phyloP scores from a whole-genome alignment of 2,797 vertebrate species.

The Coccyzus lansbergi region DNA sequence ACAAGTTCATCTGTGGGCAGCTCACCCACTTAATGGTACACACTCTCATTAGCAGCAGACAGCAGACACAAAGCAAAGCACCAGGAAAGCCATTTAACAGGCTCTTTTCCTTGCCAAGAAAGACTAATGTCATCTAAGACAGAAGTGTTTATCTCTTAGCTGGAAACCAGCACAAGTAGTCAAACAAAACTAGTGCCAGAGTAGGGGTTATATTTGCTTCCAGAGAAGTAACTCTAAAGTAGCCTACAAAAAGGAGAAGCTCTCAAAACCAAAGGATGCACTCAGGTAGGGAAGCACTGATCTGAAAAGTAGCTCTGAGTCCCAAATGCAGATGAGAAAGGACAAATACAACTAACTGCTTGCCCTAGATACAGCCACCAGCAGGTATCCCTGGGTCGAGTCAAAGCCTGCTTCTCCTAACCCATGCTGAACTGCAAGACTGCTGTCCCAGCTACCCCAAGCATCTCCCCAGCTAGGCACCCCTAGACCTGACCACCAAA shows the following conservation, averaged over 20 bases:
- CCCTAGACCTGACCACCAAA: background rate
- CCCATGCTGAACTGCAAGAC: background rate
- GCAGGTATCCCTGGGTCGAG: background rate
- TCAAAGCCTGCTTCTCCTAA: background rate
- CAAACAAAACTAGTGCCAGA: background rate
- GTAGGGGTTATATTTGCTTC: background rate
- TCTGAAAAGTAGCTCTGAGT: background rate
- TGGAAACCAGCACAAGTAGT: background rate
- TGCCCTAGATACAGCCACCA: background rate
- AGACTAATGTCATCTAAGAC: background rate
- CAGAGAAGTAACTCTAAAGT: background rate
- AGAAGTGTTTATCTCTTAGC: background rate
- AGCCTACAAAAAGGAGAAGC: background rate
- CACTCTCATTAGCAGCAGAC: background rate
- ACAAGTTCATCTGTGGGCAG: background rate
- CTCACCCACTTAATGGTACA: background rate
- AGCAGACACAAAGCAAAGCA: background rate
- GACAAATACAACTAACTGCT: accelerated
- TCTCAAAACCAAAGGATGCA: background rate
- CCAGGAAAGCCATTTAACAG: background rate
- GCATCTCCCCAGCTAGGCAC: background rate
- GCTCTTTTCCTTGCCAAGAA: background rate
- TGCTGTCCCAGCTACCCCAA: accelerated
- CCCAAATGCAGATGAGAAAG: background rate
- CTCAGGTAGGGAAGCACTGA: background rate